Evolutionary conservation across 2,797 vertebrate species (phyloP).

Genomic region (Tauraco hartlaubi): DNA sequence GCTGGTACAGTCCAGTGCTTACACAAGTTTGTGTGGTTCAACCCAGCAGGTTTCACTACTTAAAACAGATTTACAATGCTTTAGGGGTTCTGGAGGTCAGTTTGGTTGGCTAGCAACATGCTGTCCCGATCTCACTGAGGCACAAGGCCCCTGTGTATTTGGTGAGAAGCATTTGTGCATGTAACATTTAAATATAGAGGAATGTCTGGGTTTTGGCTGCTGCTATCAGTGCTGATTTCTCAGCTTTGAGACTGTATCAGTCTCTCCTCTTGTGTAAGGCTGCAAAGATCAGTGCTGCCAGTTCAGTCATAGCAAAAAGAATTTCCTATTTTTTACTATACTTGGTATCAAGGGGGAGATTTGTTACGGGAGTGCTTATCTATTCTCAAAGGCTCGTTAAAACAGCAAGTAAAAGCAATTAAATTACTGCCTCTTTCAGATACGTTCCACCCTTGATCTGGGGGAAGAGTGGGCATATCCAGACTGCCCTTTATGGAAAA

Average conservation of each 20-base stretch:
- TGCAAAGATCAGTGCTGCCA: not conserved
- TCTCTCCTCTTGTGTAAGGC: not conserved
- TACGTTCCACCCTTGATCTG: conserved; percentile 95
- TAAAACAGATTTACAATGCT: conserved; percentile 26
- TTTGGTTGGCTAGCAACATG: conserved; percentile 2
- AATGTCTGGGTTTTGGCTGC: not conserved
- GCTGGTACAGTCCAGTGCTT: not conserved
- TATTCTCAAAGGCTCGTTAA: not conserved
- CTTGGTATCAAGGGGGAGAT: not conserved
- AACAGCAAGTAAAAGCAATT: not conserved
- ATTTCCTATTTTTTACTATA: not conserved
- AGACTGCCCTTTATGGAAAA: conserved; percentile 94
- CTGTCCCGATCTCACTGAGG: not conserved
- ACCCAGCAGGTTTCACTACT: not conserved
- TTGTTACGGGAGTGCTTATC: not conserved
- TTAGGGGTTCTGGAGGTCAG: not conserved
- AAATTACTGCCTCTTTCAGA: conserved; percentile 74
- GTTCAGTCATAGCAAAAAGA: not conserved
- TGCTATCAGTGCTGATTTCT: not conserved
- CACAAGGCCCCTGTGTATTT: not conserved
- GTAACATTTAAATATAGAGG: not conserved
- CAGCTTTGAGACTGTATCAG: not conserved
- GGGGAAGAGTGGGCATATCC: conserved; percentile 97
- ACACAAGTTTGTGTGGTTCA: not conserved
- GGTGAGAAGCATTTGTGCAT: not conserved